phyloP scores from a whole-genome alignment of 2,797 vertebrate genomes.

The Babyrousa celebensis region DNA sequence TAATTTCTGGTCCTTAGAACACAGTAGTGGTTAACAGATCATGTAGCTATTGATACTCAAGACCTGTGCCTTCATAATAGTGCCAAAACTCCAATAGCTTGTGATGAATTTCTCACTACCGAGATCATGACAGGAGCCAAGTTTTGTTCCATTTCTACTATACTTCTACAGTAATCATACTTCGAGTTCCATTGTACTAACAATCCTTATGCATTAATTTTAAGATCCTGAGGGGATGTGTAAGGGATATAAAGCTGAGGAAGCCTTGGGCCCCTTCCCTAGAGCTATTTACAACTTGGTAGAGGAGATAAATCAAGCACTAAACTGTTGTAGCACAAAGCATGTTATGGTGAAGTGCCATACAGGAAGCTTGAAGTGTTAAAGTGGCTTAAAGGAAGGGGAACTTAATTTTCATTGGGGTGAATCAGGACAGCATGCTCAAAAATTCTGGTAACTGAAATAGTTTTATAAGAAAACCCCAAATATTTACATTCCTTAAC shows the following conservation, averaged over 20 bases:
- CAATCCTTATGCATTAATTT: neutral
- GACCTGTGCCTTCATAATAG: neutral
- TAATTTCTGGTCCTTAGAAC: neutral
- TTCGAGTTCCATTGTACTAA: neutral
- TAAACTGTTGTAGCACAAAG: neutral
- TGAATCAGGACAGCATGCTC: neutral
- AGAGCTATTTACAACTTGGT: neutral
- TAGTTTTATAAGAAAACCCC: slow-evolving; percentile 42
- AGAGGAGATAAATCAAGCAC: neutral
- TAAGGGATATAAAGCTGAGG: neutral
- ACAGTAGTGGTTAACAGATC: neutral
- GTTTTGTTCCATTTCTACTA: neutral
- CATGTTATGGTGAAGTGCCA: neutral
- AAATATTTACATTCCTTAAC: slow-evolving; percentile 56
- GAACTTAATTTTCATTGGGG: neutral
- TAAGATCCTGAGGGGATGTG: neutral
- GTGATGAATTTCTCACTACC: neutral
- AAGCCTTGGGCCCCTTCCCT: neutral
- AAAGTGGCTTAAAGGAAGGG: slow-evolving; percentile 24
- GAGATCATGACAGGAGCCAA: neutral
- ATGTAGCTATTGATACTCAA: neutral
- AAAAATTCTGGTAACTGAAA: slow-evolving; percentile 59
- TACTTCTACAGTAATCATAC: neutral
- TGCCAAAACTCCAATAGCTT: neutral
- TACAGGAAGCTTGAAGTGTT: neutral